Evolutionary conservation across 2,113 vertebrate species (phyloP).

Genomic region (Odocoileus hemionus): DNA sequence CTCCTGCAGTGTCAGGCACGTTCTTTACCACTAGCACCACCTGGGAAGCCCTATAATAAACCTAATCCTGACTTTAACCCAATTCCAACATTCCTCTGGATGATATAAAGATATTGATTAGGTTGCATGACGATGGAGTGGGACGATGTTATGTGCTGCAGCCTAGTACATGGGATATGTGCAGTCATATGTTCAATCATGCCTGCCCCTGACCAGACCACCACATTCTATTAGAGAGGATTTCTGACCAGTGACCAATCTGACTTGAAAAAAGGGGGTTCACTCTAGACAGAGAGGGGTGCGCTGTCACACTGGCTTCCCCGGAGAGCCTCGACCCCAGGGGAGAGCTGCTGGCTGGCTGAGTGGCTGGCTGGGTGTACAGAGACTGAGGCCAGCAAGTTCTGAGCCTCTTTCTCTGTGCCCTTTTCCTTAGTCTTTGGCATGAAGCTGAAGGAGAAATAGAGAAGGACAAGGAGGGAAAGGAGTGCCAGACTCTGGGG

Average conservation of each 20-base stretch:
- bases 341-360: background rate
- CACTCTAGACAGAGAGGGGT: background rate
- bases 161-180: accelerated
- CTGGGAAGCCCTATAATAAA: background rate
- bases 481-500: background rate
- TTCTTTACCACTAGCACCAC: background rate
- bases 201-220: background rate
- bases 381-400: background rate
- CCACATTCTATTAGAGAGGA: background rate
- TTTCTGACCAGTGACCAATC: background rate
- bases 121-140: accelerated
- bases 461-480: background rate
- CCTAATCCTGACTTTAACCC: background rate
- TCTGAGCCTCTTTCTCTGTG: background rate
- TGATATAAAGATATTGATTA: background rate
- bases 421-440: background rate
- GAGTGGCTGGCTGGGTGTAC: accelerated
- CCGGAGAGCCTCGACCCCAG: background rate
- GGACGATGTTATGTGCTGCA: background rate
- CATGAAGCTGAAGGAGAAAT: background rate
- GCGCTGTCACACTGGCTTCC: background rate
- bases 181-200: background rate
- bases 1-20: background rate
- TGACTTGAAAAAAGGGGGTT: background rate
- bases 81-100: background rate